These are phyloP conservation scores for Luscinia luscinia DNA, from an alignment of 2,797 vertebrate species.

Conservation along the genomic window DNA sequence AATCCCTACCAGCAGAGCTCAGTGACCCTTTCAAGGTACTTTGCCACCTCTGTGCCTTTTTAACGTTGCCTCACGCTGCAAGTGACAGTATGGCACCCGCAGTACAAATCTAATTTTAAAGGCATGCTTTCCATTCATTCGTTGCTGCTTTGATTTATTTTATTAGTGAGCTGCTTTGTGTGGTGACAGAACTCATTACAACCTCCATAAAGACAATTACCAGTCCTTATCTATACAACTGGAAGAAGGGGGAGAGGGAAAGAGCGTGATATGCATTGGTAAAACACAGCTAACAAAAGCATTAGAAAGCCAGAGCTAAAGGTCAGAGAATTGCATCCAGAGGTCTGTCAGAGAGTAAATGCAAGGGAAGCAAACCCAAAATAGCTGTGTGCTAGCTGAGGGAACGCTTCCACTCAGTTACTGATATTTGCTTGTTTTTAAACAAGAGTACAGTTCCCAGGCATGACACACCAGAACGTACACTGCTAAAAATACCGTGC, in stretches of 20 bases:
- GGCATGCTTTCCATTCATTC: slow-evolving; percentile 70
- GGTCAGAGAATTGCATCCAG: background rate
- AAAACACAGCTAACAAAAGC: slow-evolving; percentile 29
- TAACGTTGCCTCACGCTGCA: slow-evolving; percentile 3
- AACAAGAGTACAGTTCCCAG: background rate
- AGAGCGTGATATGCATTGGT: slow-evolving; percentile 21
- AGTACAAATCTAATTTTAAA: slow-evolving; percentile 73
- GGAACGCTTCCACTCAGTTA: background rate
- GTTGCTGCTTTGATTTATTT: slow-evolving; percentile 78
- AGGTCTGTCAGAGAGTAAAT: slow-evolving; percentile 50
- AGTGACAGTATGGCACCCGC: slow-evolving; percentile 14
- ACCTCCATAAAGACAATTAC: slow-evolving; percentile 77
- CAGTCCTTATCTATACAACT: slow-evolving; percentile 71
- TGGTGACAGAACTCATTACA: slow-evolving; percentile 78
- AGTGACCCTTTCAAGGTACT: background rate
- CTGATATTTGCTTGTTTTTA: background rate
- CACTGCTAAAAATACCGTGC: background rate
- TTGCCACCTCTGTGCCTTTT: background rate
- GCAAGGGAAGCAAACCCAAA: slow-evolving; percentile 22
- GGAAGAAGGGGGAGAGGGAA: slow-evolving; percentile 15
- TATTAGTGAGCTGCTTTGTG: slow-evolving; percentile 78
- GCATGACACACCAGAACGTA: background rate
- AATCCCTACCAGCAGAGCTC: background rate
- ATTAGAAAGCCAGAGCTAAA: background rate
- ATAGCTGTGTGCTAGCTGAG: background rate